Base-by-base conservation (phyloP, 1,140 invertebrate genomes). In the Neotoxoptera formosana region DNA sequence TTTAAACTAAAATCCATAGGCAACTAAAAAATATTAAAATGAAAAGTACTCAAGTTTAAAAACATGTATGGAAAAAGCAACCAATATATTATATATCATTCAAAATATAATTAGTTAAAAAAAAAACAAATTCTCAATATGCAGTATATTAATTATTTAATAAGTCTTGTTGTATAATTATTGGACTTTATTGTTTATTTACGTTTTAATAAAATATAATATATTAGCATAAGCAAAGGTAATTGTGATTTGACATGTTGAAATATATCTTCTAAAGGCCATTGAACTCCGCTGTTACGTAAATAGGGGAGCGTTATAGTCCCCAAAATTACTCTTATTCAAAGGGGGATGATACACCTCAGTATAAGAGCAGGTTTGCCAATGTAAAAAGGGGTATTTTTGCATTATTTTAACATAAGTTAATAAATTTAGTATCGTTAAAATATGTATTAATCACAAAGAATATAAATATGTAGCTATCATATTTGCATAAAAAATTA, bases 231-330 rank as follows among this genome's bases (percentile, higher is more conserved):
- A 53, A n/a, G n/a, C n/a, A n/a, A 89, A 53, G n/a, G 48, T 53
- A 53, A 89, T 89, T 89, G 53, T 53, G 48, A 89, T 88, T 56
- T 34, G 48, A 89, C 48, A 89, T 36, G n/a, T 53, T 89, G 87
- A 89, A 89, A 89, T 89, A 53, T 89, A 21, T 51, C 87, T 89
- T 89, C 53, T 53, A 51, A 89, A 89, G 87, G 87, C 21, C 87
- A 89, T 53, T 51, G 87, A 89, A 89, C 87, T 53, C 48, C 21
- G 8, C 48, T 23, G 87, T 53, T 53, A 47, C n/a, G 47, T 51
- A 51, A 51, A 36, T 89, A 53, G 48, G 87, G 87, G 87, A 53
- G 48, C 34, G n/a, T 89, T 53, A 36, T 53, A 89, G n/a, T 53
- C 87, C 87, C 48, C 48, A 36, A 36, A 88, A 89, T 89, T 89